Conservation (phyloP, 35 echinoderm and acorn worm genomes). For the Amphiura filiformis region DNA sequence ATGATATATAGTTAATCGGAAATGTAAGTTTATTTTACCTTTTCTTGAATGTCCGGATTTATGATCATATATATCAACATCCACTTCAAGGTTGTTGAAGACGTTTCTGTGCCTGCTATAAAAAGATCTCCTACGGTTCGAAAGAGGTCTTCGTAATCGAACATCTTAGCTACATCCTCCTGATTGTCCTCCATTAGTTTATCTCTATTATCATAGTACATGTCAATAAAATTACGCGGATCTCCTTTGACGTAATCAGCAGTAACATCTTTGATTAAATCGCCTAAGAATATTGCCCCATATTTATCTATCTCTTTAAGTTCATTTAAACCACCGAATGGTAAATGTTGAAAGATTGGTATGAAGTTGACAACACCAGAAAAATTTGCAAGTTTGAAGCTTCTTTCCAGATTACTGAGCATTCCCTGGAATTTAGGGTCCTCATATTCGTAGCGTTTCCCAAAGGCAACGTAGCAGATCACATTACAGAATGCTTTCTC, state of each 20-base stretch:
- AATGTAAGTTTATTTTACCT: no score
- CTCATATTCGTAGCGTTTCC: conserved; percentile 50
- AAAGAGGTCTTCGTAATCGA: neutral
- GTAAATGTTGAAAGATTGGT: neutral
- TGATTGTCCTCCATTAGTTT: neutral
- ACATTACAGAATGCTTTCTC: conserved; percentile 62
- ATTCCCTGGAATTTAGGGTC: conserved; percentile 56
- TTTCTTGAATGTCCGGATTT: neutral
- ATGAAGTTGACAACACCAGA: neutral
- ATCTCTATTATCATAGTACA: neutral
- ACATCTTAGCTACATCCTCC: no score
- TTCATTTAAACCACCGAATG: neutral
- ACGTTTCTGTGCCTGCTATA: neutral
- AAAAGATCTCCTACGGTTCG: neutral
- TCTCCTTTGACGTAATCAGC: neutral
- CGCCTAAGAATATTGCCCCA: neutral
- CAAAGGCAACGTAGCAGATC: conserved; percentile 62
- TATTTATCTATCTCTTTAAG: neutral
- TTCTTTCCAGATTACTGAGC: neutral
- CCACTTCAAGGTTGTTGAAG: neutral
- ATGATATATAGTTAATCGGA: no score
- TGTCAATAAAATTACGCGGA: neutral
- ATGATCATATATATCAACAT: neutral
- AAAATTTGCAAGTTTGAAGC: neutral
- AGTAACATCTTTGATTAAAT: no score